Evolutionary conservation across 2,113 vertebrate species (phyloP).

Genomic region (Glaucomys volans): DNA sequence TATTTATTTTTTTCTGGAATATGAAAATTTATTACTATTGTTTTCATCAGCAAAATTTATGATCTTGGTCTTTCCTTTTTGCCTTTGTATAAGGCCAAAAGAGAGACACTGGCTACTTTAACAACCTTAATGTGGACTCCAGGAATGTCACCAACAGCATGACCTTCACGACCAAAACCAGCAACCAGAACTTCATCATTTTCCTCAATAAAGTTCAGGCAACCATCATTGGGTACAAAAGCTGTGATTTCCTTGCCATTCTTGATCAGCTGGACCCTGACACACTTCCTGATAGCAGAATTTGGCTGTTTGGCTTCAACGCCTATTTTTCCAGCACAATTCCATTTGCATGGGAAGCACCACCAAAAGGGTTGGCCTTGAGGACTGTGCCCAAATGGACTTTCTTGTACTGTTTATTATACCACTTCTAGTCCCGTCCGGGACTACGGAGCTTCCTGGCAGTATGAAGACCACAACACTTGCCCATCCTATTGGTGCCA

Average conservation of each 20-base stretch:
- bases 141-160: constrained; percentile 93
- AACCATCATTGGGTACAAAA: constrained; percentile 92
- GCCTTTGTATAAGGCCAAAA: constrained; percentile 94
- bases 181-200: constrained; percentile 94
- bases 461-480: too few species aligned
- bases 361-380: too few species aligned
- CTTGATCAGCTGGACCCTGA: constrained; percentile 93
- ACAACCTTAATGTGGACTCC: constrained; percentile 95
- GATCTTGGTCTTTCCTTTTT: constrained; percentile 95
- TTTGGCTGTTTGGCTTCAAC: constrained; percentile 95
- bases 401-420: too few species aligned
- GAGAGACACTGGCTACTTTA: constrained; percentile 93
- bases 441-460: too few species aligned
- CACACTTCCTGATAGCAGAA: constrained; percentile 93
- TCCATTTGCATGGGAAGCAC: too few species aligned
- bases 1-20: too few species aligned
- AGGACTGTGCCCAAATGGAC: too few species aligned
- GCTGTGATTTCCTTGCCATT: constrained; percentile 95
- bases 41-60: constrained; percentile 80
- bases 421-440: too few species aligned
- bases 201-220: constrained; percentile 95
- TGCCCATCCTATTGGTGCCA: too few species aligned
- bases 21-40: constrained; percentile 76
- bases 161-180: constrained; percentile 94
- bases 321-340: too few species aligned